phyloP scores from a whole-genome alignment of 2,797 vertebrate genomes.

The Balearica regulorum region DNA sequence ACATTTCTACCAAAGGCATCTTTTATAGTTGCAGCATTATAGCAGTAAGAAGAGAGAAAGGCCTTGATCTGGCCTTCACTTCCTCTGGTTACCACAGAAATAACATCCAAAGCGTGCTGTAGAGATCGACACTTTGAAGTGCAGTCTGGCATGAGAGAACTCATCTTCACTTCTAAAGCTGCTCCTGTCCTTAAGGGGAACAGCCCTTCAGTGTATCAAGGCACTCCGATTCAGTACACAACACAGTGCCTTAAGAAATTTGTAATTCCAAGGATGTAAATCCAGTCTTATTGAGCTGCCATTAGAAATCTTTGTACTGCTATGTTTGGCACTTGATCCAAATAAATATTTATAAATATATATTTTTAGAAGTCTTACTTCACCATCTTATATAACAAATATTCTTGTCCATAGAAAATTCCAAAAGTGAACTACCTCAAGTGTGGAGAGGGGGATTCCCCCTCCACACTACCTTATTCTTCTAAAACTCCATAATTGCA shows the following conservation, averaged over 20 bases:
- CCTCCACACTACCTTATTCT: constrained; percentile 74
- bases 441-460: constrained; percentile 85
- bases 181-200: constrained; percentile 47
- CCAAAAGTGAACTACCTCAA: constrained; percentile 75
- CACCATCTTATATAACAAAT: constrained; percentile 59
- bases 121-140: constrained; percentile 91
- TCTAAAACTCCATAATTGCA: constrained; percentile 99
- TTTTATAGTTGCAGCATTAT: constrained; percentile 86
- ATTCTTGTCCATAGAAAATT: constrained; percentile 73
- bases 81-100: constrained; percentile 88
- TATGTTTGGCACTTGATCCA: constrained; percentile 74
- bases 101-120: constrained; percentile 87
- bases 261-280: constrained; percentile 52
- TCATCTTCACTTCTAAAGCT: constrained; percentile 81
- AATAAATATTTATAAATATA: constrained; percentile 75
- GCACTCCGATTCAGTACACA: constrained; percentile 43
- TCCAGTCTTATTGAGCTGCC: constrained; percentile 63
- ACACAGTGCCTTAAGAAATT: constrained; percentile 44
- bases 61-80: constrained; percentile 87
- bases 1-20: constrained; percentile 90
- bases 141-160: constrained; percentile 83
- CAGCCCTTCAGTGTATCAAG: constrained; percentile 23
- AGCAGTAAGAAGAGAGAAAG: constrained; percentile 88
- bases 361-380: constrained; percentile 67
- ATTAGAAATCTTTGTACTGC: constrained; percentile 60